These are phyloP conservation scores for Paracyclopina nana DNA, from an alignment of 1,140 invertebrate genomes.

Conservation along the genomic window DNA sequence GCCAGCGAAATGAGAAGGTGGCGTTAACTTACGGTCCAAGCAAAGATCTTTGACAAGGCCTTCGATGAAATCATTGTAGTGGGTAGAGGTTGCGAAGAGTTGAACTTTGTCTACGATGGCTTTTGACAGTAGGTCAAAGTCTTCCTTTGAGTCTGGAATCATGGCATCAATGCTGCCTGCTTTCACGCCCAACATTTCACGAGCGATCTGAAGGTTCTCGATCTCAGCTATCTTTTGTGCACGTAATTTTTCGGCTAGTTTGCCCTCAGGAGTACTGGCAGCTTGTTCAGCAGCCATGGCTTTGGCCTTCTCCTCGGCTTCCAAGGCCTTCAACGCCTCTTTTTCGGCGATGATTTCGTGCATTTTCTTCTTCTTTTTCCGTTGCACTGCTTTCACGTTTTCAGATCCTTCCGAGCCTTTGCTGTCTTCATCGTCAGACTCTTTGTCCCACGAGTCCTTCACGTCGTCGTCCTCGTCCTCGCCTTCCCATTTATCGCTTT, in stretches of 20 bases:
- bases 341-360: slow-evolving; percentile 7
- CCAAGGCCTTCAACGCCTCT: background rate
- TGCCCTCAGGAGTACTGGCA: slow-evolving; percentile 1
- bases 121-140: background rate
- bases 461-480: slow-evolving; percentile 12
- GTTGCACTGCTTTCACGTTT: background rate
- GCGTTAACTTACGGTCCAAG: too few species aligned
- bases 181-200: slow-evolving; percentile 6
- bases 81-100: background rate
- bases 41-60: background rate
- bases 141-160: background rate
- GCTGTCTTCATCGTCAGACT: background rate
- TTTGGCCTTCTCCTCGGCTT: background rate
- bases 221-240: background rate
- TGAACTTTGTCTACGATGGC: background rate
- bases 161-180: background rate
- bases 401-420: background rate
- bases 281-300: background rate
- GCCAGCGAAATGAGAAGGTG: too few species aligned
- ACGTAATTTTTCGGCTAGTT: background rate
- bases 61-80: background rate
- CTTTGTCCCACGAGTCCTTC: slow-evolving; percentile 13
- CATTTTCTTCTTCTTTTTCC: slow-evolving; percentile 13
- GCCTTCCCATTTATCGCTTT: slow-evolving; percentile 6
- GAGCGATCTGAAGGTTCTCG: slow-evolving; percentile 4